A percentile compares a stretch with the other conserved stretches of the same genome.
phyloP scores from a whole-genome alignment of 2,888 invertebrate genomes.

The Calliphora vomitoria region DNA sequence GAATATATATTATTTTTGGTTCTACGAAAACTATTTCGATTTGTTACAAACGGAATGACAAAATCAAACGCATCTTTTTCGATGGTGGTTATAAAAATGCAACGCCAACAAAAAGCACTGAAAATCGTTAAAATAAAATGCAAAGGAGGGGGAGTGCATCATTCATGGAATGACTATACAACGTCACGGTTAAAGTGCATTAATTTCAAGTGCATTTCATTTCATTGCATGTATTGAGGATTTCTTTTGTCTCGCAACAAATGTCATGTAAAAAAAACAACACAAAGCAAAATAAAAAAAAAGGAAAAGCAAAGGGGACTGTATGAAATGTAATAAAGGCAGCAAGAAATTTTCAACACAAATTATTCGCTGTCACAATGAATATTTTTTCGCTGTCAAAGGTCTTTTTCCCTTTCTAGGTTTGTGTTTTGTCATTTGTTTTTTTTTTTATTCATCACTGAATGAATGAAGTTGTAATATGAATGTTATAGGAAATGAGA shows the following conservation, averaged over 20 bases:
- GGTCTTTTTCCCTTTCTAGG: constrained; percentile 22
- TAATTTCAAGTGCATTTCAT: constrained; percentile 69
- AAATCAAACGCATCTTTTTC: no score
- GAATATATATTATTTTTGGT: no score
- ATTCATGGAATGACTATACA: constrained; percentile 44
- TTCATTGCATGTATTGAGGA: constrained; percentile 54
- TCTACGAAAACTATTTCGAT: no score
- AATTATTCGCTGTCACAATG: constrained; percentile 36
- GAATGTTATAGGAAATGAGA: constrained; percentile 31
- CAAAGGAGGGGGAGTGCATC: neutral
- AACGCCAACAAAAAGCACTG: neutral
- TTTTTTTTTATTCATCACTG: neutral
- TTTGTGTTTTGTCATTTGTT: no score
- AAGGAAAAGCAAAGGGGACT: neutral
- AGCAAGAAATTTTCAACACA: constrained; percentile 4
- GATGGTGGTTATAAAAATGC: constrained; percentile 1
- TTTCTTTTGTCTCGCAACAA: constrained; percentile 57
- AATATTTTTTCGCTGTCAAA: constrained; percentile 48
- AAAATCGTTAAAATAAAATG: constrained; percentile 11
- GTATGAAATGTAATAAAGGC: neutral
- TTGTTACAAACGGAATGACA: neutral
- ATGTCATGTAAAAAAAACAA: constrained; percentile 34
- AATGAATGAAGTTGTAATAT: constrained; percentile 40
- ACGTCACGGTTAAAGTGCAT: constrained; percentile 67
- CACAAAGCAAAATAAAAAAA: neutral